These are phyloP conservation scores for Melopsittacus undulatus DNA, from an alignment of 2,797 vertebrate species.

Conservation along the genomic window DNA sequence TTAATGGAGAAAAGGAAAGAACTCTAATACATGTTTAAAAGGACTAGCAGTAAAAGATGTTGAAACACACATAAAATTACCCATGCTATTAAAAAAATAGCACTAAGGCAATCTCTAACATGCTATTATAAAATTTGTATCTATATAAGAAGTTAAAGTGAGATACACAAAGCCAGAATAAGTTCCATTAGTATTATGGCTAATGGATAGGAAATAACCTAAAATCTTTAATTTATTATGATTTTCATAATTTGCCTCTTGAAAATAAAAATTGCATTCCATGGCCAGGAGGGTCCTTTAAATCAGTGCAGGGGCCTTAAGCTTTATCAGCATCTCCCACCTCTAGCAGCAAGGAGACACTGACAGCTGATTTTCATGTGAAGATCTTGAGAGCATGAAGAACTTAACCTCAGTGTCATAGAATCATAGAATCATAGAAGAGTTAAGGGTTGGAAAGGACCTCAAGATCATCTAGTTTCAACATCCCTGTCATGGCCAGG, in stretches of 20 bases:
- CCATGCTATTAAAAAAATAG: slow-evolving; percentile 40
- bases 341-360: not conserved
- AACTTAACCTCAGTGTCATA: not conserved
- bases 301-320: not conserved
- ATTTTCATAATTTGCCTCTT: not conserved
- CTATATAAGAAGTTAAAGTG: not conserved
- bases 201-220: not conserved
- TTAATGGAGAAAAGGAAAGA: not conserved
- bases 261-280: not conserved
- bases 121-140: not conserved
- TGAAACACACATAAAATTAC: not conserved
- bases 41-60: not conserved
- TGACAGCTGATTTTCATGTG: not conserved
- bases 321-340: not conserved
- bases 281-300: not conserved
- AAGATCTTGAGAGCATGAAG: not conserved
- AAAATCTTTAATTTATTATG: not conserved
- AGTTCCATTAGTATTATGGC: not conserved
- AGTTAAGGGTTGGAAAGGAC: too few species aligned
- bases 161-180: not conserved
- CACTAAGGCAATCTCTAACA: not conserved
- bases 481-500: too few species aligned
- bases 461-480: too few species aligned
- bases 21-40: not conserved
- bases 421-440: too few species aligned